Conservation (phyloP, 2,888 invertebrate species). For the Siphonodentalium dalli region DNA sequence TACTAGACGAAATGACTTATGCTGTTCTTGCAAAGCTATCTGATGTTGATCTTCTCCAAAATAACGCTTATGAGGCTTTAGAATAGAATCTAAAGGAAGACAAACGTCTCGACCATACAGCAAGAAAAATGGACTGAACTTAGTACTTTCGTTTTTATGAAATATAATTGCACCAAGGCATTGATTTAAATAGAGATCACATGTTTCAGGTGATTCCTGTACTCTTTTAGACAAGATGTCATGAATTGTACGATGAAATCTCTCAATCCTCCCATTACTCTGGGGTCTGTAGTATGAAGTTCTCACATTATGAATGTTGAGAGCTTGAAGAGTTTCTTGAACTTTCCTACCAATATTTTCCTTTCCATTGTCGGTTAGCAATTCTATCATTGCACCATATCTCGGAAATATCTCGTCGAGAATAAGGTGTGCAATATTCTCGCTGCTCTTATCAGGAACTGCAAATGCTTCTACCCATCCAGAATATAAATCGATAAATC, state of each 20-base stretch:
- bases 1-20: constrained; percentile 12
- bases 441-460: constrained; percentile 18
- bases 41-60: constrained; percentile 13
- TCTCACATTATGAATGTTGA: constrained; percentile 25
- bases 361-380: constrained; percentile 17
- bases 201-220: constrained; percentile 5
- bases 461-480: constrained; percentile 21
- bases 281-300: constrained; percentile 26
- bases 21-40: constrained; percentile 5
- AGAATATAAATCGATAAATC: too few species aligned
- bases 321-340: not conserved
- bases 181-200: constrained; percentile 26
- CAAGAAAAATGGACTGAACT: constrained; percentile 15
- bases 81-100: constrained; percentile 21
- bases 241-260: constrained; percentile 19
- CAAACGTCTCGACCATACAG: constrained; percentile 22
- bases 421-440: constrained; percentile 14
- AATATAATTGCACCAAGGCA: constrained; percentile 23
- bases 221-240: constrained; percentile 17
- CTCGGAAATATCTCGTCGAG: constrained; percentile 10
- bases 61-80: constrained; percentile 14
- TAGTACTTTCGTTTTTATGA: constrained; percentile 12
- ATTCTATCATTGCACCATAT: constrained; percentile 3
- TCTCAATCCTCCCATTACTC: constrained; percentile 10
- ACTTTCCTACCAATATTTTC: constrained; percentile 14